These are phyloP conservation scores for Melanotaenia nigrans DNA, from an alignment of 2,797 vertebrate species.

Conservation along the genomic window DNA sequence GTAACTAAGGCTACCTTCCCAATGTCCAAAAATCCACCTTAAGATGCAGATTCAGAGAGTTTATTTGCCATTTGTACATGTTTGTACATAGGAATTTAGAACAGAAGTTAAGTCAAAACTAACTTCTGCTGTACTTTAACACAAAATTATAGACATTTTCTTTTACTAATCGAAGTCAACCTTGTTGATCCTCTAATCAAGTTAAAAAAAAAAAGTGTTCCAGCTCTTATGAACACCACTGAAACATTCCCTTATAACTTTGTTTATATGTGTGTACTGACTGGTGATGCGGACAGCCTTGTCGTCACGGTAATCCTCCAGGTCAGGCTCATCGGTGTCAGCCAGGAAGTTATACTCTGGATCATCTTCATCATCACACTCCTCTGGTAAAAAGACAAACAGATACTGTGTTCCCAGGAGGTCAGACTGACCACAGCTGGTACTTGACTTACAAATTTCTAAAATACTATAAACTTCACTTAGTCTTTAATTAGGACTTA, in stretches of 20 bases:
- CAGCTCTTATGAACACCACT: neutral
- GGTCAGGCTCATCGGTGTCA: constrained; percentile 92
- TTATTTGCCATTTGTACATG: too few relatives aligned
- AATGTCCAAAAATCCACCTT: neutral
- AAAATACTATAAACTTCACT: neutral
- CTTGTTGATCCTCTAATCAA: neutral
- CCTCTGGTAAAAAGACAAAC: constrained; percentile 79
- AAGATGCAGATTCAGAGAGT: too few relatives aligned
- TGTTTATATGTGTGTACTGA: constrained; percentile 72
- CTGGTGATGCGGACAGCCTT: constrained; percentile 96
- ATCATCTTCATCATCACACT: constrained; percentile 95
- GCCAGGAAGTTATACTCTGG: constrained; percentile 97
- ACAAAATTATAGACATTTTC: neutral
- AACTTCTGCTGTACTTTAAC: neutral
- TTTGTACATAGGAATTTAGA: too few relatives aligned
- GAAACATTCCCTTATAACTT: too few relatives aligned
- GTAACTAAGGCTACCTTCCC: neutral
- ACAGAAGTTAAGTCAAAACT: neutral
- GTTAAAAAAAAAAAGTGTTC: neutral
- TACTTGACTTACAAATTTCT: neutral
- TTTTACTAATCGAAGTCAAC: neutral
- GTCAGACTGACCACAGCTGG: neutral
- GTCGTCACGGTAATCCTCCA: constrained; percentile 96
- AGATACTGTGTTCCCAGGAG: neutral
- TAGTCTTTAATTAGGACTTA: neutral